Evolutionary conservation across 2,888 invertebrate species (phyloP), one percentile per base, ranked within the genome.

Genomic region (Agrochola lychnidis): DNA sequence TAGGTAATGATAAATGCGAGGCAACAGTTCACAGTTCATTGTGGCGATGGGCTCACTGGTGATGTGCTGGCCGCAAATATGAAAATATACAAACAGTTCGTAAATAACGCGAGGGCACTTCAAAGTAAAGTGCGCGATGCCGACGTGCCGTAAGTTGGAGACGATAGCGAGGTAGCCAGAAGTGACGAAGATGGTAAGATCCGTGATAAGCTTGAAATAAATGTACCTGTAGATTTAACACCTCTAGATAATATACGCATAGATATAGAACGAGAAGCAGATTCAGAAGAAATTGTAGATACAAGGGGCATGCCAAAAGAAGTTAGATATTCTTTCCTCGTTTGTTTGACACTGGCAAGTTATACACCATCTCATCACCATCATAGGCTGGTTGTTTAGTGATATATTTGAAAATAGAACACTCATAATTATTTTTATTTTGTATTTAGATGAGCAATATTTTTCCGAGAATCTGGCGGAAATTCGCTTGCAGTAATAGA

Each of bases 21-120:
- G 88, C 89, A 89, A 91, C 89, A 85, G 86, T 77, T 70, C 89
- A 89, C 90, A 94, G 95, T 94, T 92, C 94, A 95, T 94, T 91
- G 85, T 40, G 63, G 85, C 86, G 90, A 89, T 89, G 91, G 91
- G 92, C 92, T 93, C 56, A 40, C 73, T 67, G 78, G 61, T 78
- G 82, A 90, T 88, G 91, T 91, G 92, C 92, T 92, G 91, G 93
- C 94, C 94, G 94, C 96, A 90, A 93, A 94, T 94, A 94, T 93
- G 90, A 95, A 94, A 96, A 96, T 96, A 96, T 95, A 96, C 95
- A 96, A 95, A 93, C 93, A 95, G 90, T 93, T 92, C 94, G 94
- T 94, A 95, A 96, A 95, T 94, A 95, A 92, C 93, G 92, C 90
- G 93, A 94, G 90, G 92, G 92, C 95, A 96, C 95, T 95, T 96